Conservation (phyloP, 2,113 vertebrate genomes). For the Clarias magur region DNA sequence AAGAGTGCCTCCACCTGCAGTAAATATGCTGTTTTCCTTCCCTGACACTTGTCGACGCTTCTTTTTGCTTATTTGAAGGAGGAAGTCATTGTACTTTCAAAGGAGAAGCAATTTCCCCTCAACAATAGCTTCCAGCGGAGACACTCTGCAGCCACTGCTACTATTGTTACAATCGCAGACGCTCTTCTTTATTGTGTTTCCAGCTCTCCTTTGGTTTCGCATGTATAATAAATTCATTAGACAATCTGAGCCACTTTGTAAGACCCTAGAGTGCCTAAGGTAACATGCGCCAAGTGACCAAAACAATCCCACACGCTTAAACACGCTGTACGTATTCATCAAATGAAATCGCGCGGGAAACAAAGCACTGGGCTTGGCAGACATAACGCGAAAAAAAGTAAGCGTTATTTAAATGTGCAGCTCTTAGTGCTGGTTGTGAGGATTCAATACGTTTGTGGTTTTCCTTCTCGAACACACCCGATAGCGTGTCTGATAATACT, state of each 20-base stretch:
- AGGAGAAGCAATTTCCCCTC: constrained; percentile 62
- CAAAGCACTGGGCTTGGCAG: not conserved
- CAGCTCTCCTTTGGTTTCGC: constrained; percentile 35
- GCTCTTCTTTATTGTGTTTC: constrained; percentile 57
- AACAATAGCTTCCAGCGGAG: constrained; percentile 56
- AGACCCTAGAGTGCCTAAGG: constrained; percentile 8
- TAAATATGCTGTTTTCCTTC: constrained; percentile 57
- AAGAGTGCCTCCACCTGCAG: constrained; percentile 22
- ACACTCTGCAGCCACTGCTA: constrained; percentile 29
- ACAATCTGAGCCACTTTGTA: not conserved
- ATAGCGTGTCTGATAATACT: not conserved
- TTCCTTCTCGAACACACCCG: constrained; percentile 12
- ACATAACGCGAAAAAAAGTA: not conserved
- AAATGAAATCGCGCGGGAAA: not conserved
- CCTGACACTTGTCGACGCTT: constrained; percentile 49
- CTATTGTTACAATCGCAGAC: constrained; percentile 63
- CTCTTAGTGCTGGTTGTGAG: not conserved
- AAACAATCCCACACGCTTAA: not conserved
- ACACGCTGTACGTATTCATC: not conserved
- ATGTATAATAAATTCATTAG: constrained; percentile 30
- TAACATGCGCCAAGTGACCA: constrained; percentile 6
- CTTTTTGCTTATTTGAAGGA: constrained; percentile 55
- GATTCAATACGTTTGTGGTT: constrained; percentile 25
- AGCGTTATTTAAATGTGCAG: constrained; percentile 7
- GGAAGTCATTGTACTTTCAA: constrained; percentile 60